phyloP scores from a whole-genome alignment of 2,797 vertebrate genomes.

The Syngnathus rostellatus region DNA sequence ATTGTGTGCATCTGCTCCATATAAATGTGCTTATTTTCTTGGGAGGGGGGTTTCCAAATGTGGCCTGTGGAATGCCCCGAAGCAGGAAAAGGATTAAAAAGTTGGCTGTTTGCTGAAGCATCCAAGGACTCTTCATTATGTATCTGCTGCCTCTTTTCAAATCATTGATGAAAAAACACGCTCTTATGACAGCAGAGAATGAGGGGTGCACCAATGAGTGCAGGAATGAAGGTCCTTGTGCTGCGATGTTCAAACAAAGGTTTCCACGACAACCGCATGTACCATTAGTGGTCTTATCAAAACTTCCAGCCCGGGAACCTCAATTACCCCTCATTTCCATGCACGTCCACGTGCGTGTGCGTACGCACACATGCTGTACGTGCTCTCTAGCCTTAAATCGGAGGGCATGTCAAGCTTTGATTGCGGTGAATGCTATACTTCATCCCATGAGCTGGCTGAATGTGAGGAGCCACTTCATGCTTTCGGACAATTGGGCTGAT shows the following conservation, averaged over 20 bases:
- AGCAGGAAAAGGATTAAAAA: constrained; percentile 39
- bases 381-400: constrained; percentile 19
- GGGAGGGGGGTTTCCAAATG: constrained; percentile 8
- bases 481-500: constrained; percentile 3
- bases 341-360: constrained; percentile 9
- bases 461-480: constrained; percentile 32
- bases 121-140: constrained; percentile 63
- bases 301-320: constrained; percentile 48
- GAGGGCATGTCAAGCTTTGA: constrained; percentile 34
- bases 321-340: constrained; percentile 43
- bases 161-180: constrained; percentile 48
- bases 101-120: constrained; percentile 25
- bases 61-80: constrained; percentile 21
- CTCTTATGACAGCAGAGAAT: constrained; percentile 35
- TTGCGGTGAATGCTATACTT: constrained; percentile 24
- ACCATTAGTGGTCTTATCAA: constrained; percentile 56
- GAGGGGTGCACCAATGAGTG: constrained; percentile 26
- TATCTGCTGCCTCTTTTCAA: constrained; percentile 54
- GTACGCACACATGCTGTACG: background rate
- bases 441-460: constrained; percentile 28
- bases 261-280: constrained; percentile 64
- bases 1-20: constrained; percentile 14
- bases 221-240: constrained; percentile 50
- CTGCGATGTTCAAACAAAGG: constrained; percentile 57
- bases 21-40: constrained; percentile 21